phyloP scores from a whole-genome alignment of 2,888 invertebrate genomes.

The Meta bourneti region DNA sequence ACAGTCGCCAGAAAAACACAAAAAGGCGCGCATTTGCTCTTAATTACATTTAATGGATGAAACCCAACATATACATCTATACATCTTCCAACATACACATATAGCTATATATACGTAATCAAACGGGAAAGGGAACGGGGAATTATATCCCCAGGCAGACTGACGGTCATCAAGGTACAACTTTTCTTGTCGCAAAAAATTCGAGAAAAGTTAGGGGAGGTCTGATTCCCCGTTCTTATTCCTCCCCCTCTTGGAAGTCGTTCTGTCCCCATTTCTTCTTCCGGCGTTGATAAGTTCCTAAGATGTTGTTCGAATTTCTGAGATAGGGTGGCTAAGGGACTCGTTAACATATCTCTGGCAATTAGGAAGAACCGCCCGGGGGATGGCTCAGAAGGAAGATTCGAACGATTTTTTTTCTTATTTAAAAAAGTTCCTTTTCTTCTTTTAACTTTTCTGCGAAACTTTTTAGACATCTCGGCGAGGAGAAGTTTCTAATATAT shows the following conservation, averaged over 20 bases:
- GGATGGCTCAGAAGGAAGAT: slow-evolving; percentile 54
- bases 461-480: slow-evolving; percentile 52
- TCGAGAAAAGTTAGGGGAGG: slow-evolving; percentile 50
- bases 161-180: slow-evolving; percentile 67
- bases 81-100: background rate
- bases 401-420: slow-evolving; percentile 58
- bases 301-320: slow-evolving; percentile 74
- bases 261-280: slow-evolving; percentile 69
- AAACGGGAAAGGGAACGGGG: slow-evolving; percentile 31
- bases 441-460: slow-evolving; percentile 29
- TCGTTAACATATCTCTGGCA: slow-evolving; percentile 76
- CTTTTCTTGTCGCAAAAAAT: slow-evolving; percentile 46
- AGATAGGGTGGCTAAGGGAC: slow-evolving; percentile 48
- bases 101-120: slow-evolving; percentile 62
- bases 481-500: slow-evolving; percentile 11
- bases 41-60: slow-evolving; percentile 67
- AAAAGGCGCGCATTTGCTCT: slow-evolving; percentile 45
- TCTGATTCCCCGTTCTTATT: slow-evolving; percentile 59
- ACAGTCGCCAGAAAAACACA: slow-evolving; percentile 35
- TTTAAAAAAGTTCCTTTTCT: slow-evolving; percentile 1
- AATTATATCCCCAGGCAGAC: slow-evolving; percentile 66
- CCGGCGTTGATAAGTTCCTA: slow-evolving; percentile 71
- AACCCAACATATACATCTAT: slow-evolving; percentile 5
- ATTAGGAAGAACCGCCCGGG: slow-evolving; percentile 68
- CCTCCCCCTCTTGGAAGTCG: slow-evolving; percentile 42